A percentile compares a stretch with the other conserved stretches of the same genome.
These are phyloP conservation scores for Hydropsyche betteni DNA, from an alignment of 2,888 invertebrate genomes.

Conservation along the genomic window DNA sequence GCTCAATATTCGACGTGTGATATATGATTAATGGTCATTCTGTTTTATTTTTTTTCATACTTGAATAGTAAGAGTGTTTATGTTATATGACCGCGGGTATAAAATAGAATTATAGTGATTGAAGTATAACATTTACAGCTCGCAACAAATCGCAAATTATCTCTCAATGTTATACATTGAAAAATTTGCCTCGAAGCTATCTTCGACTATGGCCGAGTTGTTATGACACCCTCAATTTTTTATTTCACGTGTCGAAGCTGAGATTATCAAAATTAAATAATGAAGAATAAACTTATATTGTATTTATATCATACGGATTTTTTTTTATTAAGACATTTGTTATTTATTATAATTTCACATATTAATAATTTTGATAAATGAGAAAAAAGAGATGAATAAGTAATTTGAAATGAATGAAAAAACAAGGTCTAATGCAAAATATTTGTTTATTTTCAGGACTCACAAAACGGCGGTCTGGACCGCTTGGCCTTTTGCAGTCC, in stretches of 20 bases:
- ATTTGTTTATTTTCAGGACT: constrained; percentile 74
- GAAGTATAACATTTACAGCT: constrained; percentile 41
- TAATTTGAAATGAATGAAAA: too few relatives aligned
- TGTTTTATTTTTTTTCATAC: constrained; percentile 35
- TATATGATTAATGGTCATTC: constrained; percentile 48
- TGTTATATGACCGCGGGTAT: constrained; percentile 36
- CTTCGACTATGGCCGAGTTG: constrained; percentile 22
- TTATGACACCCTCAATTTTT: constrained; percentile 38
- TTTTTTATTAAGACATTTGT: too few relatives aligned
- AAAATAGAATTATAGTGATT: constrained; percentile 41
- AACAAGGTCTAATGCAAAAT: too few relatives aligned
- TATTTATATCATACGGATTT: neutral
- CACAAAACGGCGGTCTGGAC: constrained; percentile 83
- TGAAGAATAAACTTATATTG: constrained; percentile 7
- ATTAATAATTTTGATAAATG: too few relatives aligned
- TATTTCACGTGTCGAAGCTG: constrained; percentile 25
- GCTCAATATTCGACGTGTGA: constrained; percentile 32
- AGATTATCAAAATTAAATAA: constrained; percentile 14
- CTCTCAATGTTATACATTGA: constrained; percentile 37
- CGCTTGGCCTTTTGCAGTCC: constrained; percentile 88
- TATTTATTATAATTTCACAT: too few relatives aligned
- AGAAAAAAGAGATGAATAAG: too few relatives aligned
- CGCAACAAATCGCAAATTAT: constrained; percentile 46
- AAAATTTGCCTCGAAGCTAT: constrained; percentile 33
- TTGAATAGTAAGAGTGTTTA: constrained; percentile 14